Evolutionary conservation across 2,888 invertebrate genomes (phyloP).

Genomic region (Tromatobia lineatoria): DNA sequence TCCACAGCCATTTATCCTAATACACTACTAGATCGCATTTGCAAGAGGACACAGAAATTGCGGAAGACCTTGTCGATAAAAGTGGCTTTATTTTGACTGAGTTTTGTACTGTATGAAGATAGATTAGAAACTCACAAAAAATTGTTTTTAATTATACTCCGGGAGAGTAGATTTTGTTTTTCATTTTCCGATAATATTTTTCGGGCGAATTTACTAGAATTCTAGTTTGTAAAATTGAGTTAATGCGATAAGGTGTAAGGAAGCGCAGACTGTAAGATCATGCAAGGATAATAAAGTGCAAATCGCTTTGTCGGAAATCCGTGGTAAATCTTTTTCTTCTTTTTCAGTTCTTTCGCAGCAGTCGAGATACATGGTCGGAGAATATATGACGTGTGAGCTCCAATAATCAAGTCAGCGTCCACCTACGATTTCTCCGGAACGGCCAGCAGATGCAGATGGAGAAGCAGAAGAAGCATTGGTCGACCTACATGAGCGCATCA

Average conservation of each 20-base stretch:
- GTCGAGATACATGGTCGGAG: not conserved
- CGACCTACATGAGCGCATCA: constrained; percentile 78
- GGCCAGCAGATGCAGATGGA: constrained; percentile 21
- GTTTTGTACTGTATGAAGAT: no score
- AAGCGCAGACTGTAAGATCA: constrained; percentile 46
- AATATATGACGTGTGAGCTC: constrained; percentile 5
- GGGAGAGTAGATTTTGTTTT: not conserved
- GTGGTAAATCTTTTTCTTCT: not conserved
- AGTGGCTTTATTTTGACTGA: no score
- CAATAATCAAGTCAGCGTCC: constrained; percentile 45
- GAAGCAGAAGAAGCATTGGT: constrained; percentile 68
- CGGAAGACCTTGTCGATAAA: no score
- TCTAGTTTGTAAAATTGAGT: not conserved
- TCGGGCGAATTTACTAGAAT: no score
- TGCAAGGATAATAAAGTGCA: constrained; percentile 10
- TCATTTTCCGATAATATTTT: no score
- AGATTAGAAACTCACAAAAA: no score
- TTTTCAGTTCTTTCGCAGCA: not conserved
- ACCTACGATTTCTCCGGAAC: constrained; percentile 46
- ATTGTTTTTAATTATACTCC: constrained; percentile 15
- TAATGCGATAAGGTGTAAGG: constrained; percentile 59
- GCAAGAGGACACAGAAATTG: no score
- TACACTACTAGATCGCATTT: no score
- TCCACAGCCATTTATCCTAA: no score
- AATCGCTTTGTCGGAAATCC: constrained; percentile 12